Base-by-base conservation (phyloP, 2,113 vertebrate genomes). In the Rhinoderma darwinii region DNA sequence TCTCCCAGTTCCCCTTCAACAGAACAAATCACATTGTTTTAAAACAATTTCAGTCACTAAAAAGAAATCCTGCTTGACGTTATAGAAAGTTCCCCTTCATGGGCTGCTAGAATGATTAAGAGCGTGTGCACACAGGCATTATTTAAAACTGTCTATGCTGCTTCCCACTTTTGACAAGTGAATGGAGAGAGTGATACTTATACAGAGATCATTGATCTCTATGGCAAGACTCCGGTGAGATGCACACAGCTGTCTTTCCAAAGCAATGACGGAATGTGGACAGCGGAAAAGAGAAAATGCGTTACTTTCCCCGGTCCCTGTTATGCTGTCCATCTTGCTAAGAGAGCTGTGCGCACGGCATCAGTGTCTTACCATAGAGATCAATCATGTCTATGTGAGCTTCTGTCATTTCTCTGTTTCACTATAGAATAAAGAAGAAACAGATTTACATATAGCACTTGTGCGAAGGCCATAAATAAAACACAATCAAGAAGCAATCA, bases 91-190 rank as follows among this genome's bases (percentile, higher is more conserved):
- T 54, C 27, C 27, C 32, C 75, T 78, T 78, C 50, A 78, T 51
- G 75, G 47, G 47, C 75, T 35, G 50, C 32, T 78, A 22, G 75
- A 78, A 54, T 35, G 75, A 54, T 78, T 54, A 78, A 78, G 75
- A 51, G 68, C 47, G 47, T 78, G 75, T 78, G 75, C 44, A 54
- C 75, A 78, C 75, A 78, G 35, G 44, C 30, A 51, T 78, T 35
- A 78, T 78, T 78, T 78, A 78, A 78, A 78, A 35, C 75, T 78
- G 75, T 78, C 75, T 78, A 47, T 78, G 47, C 75, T 51, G 44
- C 20, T 51, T 78, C 27, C 30, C 75, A 78, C 75, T 78, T 78
- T 78, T 78, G 75, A 78, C 75, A 78, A 51, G 75, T 51, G 75
- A 78, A 78, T 78, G 47, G 47, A 78, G 75, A 54, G 47, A 78